Evolutionary conservation across 1,140 invertebrate species (phyloP).

Genomic region (Sycophila sp.): DNA sequence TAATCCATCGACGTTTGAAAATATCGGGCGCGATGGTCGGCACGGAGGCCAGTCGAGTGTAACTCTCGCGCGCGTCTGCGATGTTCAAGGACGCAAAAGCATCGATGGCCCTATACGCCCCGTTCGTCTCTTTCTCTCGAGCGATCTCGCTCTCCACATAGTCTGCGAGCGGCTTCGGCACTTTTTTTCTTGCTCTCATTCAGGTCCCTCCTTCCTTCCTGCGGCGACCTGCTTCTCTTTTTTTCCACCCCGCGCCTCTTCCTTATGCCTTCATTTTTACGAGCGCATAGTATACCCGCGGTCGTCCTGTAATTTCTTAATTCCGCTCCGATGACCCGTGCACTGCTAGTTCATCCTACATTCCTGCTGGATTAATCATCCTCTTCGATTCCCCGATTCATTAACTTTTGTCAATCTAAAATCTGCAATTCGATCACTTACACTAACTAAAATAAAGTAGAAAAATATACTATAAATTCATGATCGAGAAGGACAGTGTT

Average conservation of each 20-base stretch:
- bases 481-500: no score
- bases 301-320: slow-evolving; percentile 16
- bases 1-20: slow-evolving; percentile 8
- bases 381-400: no score
- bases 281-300: background rate
- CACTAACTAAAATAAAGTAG: no score
- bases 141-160: no score
- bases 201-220: background rate
- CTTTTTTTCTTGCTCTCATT: background rate
- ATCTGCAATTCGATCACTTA: no score
- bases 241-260: background rate
- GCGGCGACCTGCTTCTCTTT: background rate
- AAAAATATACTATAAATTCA: no score
- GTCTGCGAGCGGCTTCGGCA: no score
- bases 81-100: slow-evolving; percentile 42
- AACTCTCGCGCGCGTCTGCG: slow-evolving; percentile 31
- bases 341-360: background rate
- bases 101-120: slow-evolving; percentile 35
- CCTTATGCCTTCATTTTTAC: background rate
- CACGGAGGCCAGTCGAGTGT: slow-evolving; percentile 40
- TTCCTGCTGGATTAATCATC: background rate
- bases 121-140: background rate
- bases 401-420: no score
- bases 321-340: background rate
- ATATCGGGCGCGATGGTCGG: background rate